These are phyloP conservation scores for Ferdinandea cuprea DNA, from an alignment of 2,888 invertebrate genomes.

Conservation along the genomic window DNA sequence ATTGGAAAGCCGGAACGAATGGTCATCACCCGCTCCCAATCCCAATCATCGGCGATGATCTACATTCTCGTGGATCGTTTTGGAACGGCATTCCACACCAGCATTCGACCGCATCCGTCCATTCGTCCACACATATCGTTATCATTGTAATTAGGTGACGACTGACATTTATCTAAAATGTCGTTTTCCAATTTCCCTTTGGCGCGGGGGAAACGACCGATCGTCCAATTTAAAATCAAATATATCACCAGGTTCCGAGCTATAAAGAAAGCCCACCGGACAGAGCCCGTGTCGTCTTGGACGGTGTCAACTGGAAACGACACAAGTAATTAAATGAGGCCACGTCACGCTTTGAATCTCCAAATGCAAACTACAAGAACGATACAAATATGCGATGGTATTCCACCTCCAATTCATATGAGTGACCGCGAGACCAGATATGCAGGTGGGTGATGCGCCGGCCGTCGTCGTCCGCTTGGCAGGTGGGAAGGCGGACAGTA, in stretches of 20 bases:
- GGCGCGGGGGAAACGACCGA: neutral
- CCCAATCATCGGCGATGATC: constrained; percentile 48
- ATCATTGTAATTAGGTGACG: constrained; percentile 68
- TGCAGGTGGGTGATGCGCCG: constrained; percentile 65
- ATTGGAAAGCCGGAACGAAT: constrained; percentile 73
- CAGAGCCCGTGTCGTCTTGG: too few relatives aligned
- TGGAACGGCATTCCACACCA: constrained; percentile 56
- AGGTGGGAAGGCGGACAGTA: constrained; percentile 19
- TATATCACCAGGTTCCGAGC: constrained; percentile 52
- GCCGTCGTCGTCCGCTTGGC: too few relatives aligned
- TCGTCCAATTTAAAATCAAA: constrained; percentile 52
- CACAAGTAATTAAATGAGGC: constrained; percentile 57
- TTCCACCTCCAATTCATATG: constrained; percentile 59
- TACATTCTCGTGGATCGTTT: constrained; percentile 49
- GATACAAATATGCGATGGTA: constrained; percentile 11
- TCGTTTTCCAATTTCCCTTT: constrained; percentile 23
- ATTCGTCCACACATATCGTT: constrained; percentile 59
- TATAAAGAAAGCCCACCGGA: constrained; percentile 18
- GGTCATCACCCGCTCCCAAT: constrained; percentile 54
- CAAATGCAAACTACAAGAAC: constrained; percentile 5
- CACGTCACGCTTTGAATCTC: constrained; percentile 32
- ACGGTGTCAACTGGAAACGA: too few relatives aligned
- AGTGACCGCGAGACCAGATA: constrained; percentile 24
- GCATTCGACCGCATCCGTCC: constrained; percentile 16
- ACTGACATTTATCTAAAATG: constrained; percentile 68